Base-by-base conservation (phyloP, 1,140 invertebrate genomes). In the Heliothis virescens region DNA sequence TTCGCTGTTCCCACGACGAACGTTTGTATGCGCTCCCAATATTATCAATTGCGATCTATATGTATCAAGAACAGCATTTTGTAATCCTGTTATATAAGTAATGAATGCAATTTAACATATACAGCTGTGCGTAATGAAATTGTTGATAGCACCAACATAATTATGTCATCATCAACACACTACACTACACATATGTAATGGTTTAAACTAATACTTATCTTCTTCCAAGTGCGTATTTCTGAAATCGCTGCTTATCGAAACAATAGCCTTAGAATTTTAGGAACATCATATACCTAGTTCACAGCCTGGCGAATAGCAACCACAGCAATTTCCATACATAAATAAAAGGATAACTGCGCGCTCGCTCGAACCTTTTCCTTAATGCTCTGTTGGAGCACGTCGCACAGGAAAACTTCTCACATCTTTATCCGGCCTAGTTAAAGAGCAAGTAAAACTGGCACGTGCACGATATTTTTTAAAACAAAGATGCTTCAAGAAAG, bases 331-430 rank as follows among this genome's bases (percentile, higher is more conserved):
- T 11, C 13, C 67, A 53, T 48, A 29, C 48, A 47, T 52, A 69
- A 21, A 48, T 29, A 26, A 71, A 71, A 71, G 67, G 48, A 26
- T 71, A 52, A 15, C 47, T 21, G 47, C 16, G 26, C 57, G 34
- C 52, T 41, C 26, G 29, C 52, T 18, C 52, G 50, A 72, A 52
- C 29, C 29, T 52, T 72, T 72, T 72, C 34, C 50, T 72, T 57
- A 72, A 72, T 72, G 15, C 53, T 16, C 26, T 55, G 26, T 72
- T 41, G 26, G 10, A 72, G 48, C 16, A 55, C 15, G 67, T 55
- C 13, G 53, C 47, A 57, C 52, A 72, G 52, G 53, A 72, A 72
- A 72, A 72, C 52, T 41, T 10, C 69, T 72, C 41, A 18, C 69
- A 26, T 72, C 69, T 53, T 72, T 72, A 57, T 57, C 69, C 69